These are phyloP conservation scores for Drosophila melanosoma DNA, from an alignment of 2,888 invertebrate species.

Conservation along the genomic window DNA sequence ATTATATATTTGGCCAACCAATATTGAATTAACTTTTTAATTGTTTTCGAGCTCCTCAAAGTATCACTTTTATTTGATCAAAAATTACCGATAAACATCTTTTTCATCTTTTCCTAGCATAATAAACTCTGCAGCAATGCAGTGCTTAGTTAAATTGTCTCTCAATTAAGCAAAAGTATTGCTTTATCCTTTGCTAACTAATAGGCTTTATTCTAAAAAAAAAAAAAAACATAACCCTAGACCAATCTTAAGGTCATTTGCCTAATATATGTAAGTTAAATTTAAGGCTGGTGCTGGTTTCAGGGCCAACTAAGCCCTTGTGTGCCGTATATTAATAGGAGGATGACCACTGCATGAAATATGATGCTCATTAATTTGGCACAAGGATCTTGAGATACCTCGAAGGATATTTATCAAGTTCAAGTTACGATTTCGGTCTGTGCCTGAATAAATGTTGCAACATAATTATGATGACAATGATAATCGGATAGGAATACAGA, in stretches of 20 bases:
- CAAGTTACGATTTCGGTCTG: conserved; percentile 39
- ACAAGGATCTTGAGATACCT: conserved; percentile 57
- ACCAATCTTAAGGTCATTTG: not conserved
- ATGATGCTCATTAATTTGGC: conserved; percentile 70
- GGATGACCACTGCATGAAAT: conserved; percentile 42
- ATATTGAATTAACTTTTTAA: not conserved
- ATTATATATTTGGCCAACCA: not conserved
- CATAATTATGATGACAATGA: conserved; percentile 62
- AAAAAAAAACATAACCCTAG: not conserved
- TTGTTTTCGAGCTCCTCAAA: not conserved
- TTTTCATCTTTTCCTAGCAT: too few relatives aligned
- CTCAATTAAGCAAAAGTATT: not conserved
- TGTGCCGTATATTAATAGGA: conserved; percentile 58
- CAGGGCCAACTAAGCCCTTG: conserved; percentile 29
- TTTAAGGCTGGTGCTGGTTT: not conserved
- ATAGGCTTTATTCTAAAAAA: not conserved
- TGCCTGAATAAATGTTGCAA: conserved; percentile 57
- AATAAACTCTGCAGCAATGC: not conserved
- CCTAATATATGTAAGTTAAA: not conserved
- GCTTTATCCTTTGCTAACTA: not conserved
- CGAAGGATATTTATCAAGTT: conserved; percentile 65
- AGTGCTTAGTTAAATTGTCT: not conserved
- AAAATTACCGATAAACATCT: too few relatives aligned
- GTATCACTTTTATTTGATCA: too few relatives aligned
- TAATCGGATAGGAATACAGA: conserved; percentile 37